Percentiles rank a stretch among this genome's conserved stretches.
phyloP scores from a whole-genome alignment of 2,113 vertebrate genomes.

The Semnornis frantzii region DNA sequence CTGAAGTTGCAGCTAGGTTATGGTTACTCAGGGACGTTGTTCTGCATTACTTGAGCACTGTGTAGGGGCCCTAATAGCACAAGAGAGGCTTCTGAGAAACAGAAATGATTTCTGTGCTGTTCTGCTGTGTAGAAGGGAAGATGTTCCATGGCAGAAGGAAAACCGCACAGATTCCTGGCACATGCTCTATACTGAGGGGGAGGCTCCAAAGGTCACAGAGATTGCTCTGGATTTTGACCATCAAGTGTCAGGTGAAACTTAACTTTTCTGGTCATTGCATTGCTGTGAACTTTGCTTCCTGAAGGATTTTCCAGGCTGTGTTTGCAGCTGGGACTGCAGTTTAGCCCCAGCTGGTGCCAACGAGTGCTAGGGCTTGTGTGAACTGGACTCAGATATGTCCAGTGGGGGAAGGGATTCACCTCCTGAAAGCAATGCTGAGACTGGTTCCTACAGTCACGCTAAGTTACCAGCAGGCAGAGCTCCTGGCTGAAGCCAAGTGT shows the following conservation, averaged over 20 bases:
- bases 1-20: conserved; percentile 8
- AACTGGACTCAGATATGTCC: background rate
- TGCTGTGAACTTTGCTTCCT: background rate
- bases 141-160: background rate
- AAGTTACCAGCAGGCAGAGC: background rate
- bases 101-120: background rate
- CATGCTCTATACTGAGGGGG: background rate
- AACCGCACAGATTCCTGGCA: background rate
- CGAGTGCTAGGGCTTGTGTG: background rate
- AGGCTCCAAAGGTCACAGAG: background rate
- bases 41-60: background rate
- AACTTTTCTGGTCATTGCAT: background rate
- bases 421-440: background rate
- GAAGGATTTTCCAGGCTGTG: background rate
- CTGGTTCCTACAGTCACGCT: background rate
- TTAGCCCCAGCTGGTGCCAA: background rate
- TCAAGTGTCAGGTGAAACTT: background rate
- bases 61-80: background rate
- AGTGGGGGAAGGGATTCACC: background rate
- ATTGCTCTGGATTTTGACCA: background rate
- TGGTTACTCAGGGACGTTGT: background rate
- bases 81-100: background rate
- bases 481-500: background rate
- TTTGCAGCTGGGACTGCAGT: background rate
- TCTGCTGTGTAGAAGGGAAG: background rate